Percentiles rank a stretch among this genome's conserved stretches.
These are phyloP conservation scores for Lottia gigantea DNA, from an alignment of 2,888 invertebrate species.

Conservation along the genomic window DNA sequence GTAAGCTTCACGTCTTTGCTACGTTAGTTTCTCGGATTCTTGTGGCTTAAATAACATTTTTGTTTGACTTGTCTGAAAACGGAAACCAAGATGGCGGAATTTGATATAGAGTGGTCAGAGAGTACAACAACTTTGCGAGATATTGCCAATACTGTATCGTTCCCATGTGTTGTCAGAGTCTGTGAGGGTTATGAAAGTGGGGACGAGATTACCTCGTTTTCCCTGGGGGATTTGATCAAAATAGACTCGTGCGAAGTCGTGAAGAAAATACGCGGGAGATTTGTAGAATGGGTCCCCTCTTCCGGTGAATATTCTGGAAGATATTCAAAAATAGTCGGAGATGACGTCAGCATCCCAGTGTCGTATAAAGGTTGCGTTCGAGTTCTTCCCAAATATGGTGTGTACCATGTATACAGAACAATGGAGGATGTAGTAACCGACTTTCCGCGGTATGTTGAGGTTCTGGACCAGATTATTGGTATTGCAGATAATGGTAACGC, in stretches of 20 bases:
- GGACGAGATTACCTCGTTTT: conserved; percentile 13
- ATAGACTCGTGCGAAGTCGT: conserved; percentile 17
- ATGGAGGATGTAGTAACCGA: conserved; percentile 13
- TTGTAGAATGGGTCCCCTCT: neutral
- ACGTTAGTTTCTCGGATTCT: no score
- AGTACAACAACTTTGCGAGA: conserved; percentile 16
- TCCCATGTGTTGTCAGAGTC: conserved; percentile 21
- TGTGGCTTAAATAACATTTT: neutral
- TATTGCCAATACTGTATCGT: conserved; percentile 10
- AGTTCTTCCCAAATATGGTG: conserved; percentile 15
- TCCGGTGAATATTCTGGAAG: neutral
- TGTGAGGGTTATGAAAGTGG: conserved; percentile 17
- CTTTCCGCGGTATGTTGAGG: conserved; percentile 14
- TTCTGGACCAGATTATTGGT: neutral
- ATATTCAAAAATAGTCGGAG: neutral
- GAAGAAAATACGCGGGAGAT: neutral
- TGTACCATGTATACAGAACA: conserved; percentile 3
- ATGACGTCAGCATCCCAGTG: conserved; percentile 11
- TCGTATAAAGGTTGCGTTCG: conserved; percentile 13
- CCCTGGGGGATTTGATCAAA: conserved; percentile 18
- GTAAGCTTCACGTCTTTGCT: no score
- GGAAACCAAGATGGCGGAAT: conserved; percentile 1
- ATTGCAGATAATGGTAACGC: neutral
- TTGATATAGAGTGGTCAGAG: conserved; percentile 14
- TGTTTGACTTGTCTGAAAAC: no score